A percentile compares a stretch with the other conserved stretches of the same genome.
Conservation (phyloP, 1,140 invertebrate species). For the Heliconius hermathena region DNA sequence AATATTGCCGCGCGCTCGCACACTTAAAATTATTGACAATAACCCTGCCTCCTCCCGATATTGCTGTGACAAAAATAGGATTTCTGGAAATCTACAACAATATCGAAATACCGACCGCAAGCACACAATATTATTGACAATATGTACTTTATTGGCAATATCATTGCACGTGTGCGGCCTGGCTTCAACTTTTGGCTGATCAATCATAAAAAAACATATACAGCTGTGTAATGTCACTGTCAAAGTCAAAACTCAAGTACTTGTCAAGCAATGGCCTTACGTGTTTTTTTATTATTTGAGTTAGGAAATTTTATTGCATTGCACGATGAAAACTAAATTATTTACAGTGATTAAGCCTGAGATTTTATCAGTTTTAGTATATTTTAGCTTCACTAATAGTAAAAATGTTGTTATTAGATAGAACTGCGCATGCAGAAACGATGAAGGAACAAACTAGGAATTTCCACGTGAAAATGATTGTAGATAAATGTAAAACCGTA, state of each 20-base stretch:
- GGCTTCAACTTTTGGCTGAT: background rate
- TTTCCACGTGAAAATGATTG: slow-evolving; percentile 63
- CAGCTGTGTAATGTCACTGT: slow-evolving; percentile 17
- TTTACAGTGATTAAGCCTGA: slow-evolving; percentile 47
- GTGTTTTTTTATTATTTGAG: slow-evolving; percentile 73
- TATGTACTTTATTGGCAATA: too few relatives aligned
- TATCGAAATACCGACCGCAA: too few relatives aligned
- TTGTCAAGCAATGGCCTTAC: slow-evolving; percentile 60
- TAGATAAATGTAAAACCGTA: slow-evolving; percentile 72
- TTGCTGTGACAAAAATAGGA: too few relatives aligned
- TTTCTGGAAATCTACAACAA: too few relatives aligned
- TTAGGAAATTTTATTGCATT: slow-evolving; percentile 63
- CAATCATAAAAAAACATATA: background rate
- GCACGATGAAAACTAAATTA: slow-evolving; percentile 69
- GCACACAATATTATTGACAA: too few relatives aligned
- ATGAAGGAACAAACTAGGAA: slow-evolving; percentile 60
- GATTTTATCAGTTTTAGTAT: slow-evolving; percentile 49
- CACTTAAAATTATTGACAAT: too few relatives aligned
- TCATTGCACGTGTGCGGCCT: too few relatives aligned
- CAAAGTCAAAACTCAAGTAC: background rate
- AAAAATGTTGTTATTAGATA: slow-evolving; percentile 73
- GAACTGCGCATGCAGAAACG: slow-evolving; percentile 49
- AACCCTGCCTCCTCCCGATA: too few relatives aligned
- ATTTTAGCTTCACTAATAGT: slow-evolving; percentile 42
- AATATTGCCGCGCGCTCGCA: too few relatives aligned